Base-by-base conservation (phyloP, 37 sponge, comb jelly and placozoan species). In the Halisarca cf. caerulea region DNA sequence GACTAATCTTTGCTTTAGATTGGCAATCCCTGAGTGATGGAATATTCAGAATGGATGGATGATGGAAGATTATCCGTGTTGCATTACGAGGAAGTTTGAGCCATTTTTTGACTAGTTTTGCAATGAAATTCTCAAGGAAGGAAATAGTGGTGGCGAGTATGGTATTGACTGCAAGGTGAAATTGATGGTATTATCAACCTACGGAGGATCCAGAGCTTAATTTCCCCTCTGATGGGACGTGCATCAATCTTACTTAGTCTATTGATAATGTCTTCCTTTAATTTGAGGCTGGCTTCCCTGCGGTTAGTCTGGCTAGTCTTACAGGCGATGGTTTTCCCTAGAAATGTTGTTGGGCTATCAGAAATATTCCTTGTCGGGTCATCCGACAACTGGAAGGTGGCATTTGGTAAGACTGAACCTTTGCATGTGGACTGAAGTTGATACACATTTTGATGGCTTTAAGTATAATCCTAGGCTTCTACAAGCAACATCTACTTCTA, bases 381-480 rank as follows among this genome's bases (percentile, higher is more conserved):
- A 30, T 62, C 30, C 5, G 64, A 62, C 64, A 15, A 28, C 30
- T 62, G 25, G 30, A 62, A 55, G 64, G 64, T 62, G 30, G 25
- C 30, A 20, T 28, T 62, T 4, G 30, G 25, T n/a, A n/a, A 30
- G 9, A 28, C 30, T 62, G 25, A 30, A 15, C 64, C 64, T 62
- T 62, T 62, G n/a, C n/a, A n/a, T n/a, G 25, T n/a, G 30, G 25
- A 62, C 25, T n/a, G 64, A 20, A 7, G 15, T 62, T 62, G 64
- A 62, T n/a, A 62, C 64, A 62, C 64, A 62, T 62, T 62, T 62
- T 6, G 64, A 62, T 62, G 64, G 64, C 18, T 62, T 15, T 23
- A 62, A 62, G 64, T n/a, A 30, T 15, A 62, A 62, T 30, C 30
- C 30, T 30, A 62, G 64, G 64, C 64, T 62, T 30, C 30, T 62